Base-by-base conservation (phyloP, 2,113 vertebrate genomes). In the Sylvilagus bachmani region DNA sequence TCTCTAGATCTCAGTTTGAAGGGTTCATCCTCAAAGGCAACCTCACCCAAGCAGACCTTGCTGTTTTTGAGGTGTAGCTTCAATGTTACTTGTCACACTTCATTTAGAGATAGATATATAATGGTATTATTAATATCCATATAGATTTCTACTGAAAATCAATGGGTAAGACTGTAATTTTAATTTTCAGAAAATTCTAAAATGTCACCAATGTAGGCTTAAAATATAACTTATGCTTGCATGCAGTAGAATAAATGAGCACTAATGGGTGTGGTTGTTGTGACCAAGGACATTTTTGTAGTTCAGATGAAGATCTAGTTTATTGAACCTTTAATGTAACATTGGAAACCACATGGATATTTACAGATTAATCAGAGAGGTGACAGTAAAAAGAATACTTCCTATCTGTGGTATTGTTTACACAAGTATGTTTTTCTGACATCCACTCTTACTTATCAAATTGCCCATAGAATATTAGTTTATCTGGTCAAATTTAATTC, bases 401-500 rank as follows among this genome's bases (percentile, higher is more conserved):
- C 14, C 19, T 7, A 8, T 67, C 61, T 25, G 33, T 51, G 29
- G 17, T 9, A 29, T 17, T 55, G 7, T 51, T 85, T n/a, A 55
- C 8, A 49, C 62, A 61, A 69, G 49, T 78, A 25, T 70, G 61
- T 51, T 36, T 70, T 78, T 86, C 64, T 95, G 78, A 71, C 49
- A 36, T 78, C 27, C 51, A 21, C 24, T 74, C 21, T 92, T 24
- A 38, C 78, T 86, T 77, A 16, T 88, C 13, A 86, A 64, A 89
- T 8, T 67, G 71, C 36, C 71, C 27, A 2, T 14, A 81, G 24
- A 77, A 6, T 71, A 36, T 86, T 90, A 74, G 8, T 73, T 67
- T 89, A 70, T 89, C 7, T 73, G 44, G 51, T 74, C n/a, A 83
- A 94, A 84, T 58, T 62, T 62, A 70, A 62, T 82, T 78, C 36